Base-by-base conservation (phyloP, 2,797 vertebrate genomes). In the Cyclopterus lumpus region DNA sequence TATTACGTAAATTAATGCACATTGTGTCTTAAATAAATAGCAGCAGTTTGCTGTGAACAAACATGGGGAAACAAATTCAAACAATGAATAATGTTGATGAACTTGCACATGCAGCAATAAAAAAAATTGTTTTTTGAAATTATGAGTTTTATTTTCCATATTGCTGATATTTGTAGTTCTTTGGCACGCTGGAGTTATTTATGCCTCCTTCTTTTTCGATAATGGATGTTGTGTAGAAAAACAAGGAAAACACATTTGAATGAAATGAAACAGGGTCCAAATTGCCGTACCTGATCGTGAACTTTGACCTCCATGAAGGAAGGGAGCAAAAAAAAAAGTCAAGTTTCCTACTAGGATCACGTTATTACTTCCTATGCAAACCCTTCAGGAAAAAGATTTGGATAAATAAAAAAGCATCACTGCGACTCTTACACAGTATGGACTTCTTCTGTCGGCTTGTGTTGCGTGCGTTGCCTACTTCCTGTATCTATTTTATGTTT, bases 401-500 rank as follows among this genome's bases (percentile, higher is more conserved):
- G 24, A 66, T 30, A 8, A 70, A 71, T 66, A 30, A 73, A 78
- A 5, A 46, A 10, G 40, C 57, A n/a, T 48, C 59, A 26, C 4
- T 61, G 54, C 24, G 30, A 59, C n/a, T 46, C 2, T 54, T 14
- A 53, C 20, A 48, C 2, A 51, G 28, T 59, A 7, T 24, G 10
- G 14, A 66, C 14, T 26, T 15, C 28, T 51, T 49, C 9, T 57
- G 32, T 62, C 46, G 8, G 49, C 38, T 53, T 54, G n/a, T 68
- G 26, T 18, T 64, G 57, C 6, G 1, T 59, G 1, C 51, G 49
- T 51, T 28, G 20, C 14, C 60, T 59, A 15, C 32, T 73, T 62
- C 24, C 24, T 57, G 73, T 44, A 36, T 71, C 82, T 79, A 64
- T 68, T 73, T 42, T 64, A 9, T 55, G 69, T 78, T 58, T 78